These are phyloP conservation scores for Lithodes maja DNA, from an alignment of 2,888 invertebrate genomes.

Conservation along the genomic window DNA sequence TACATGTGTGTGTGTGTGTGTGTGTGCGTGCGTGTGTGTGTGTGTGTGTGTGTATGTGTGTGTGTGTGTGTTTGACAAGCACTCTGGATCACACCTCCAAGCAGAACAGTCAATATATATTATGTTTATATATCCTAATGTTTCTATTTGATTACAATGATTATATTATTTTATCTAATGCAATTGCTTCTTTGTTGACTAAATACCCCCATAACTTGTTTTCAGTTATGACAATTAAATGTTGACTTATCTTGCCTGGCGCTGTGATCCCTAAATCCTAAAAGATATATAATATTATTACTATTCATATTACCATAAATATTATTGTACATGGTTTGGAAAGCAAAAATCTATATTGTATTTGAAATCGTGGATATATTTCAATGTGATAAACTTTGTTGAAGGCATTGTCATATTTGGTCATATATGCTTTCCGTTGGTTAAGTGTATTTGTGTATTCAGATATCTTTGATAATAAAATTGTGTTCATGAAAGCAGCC, in stretches of 20 bases:
- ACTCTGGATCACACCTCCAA: no score
- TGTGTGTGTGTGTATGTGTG: constrained; percentile 6
- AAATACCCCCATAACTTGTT: no score
- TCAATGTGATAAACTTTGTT: constrained; percentile 38
- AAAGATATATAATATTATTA: neutral
- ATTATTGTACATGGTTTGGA: neutral
- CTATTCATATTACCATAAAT: neutral
- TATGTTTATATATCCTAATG: no score
- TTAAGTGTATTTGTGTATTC: constrained; percentile 51
- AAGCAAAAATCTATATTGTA: neutral
- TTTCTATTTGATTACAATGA: no score
- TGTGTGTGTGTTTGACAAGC: neutral
- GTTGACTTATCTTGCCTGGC: neutral
- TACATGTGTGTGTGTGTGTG: neutral
- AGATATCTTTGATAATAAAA: constrained; percentile 64
- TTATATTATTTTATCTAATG: no score
- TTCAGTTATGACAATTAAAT: no score
- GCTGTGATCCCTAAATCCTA: neutral
- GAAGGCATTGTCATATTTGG: constrained; percentile 52
- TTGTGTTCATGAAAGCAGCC: constrained; percentile 5
- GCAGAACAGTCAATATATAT: no score
- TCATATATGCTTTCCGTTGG: constrained; percentile 44
- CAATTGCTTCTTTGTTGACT: no score
- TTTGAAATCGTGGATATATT: constrained; percentile 30
- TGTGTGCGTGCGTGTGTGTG: neutral